Base-by-base conservation (phyloP, 2,797 vertebrate genomes). In the Heterohyrax brucei region DNA sequence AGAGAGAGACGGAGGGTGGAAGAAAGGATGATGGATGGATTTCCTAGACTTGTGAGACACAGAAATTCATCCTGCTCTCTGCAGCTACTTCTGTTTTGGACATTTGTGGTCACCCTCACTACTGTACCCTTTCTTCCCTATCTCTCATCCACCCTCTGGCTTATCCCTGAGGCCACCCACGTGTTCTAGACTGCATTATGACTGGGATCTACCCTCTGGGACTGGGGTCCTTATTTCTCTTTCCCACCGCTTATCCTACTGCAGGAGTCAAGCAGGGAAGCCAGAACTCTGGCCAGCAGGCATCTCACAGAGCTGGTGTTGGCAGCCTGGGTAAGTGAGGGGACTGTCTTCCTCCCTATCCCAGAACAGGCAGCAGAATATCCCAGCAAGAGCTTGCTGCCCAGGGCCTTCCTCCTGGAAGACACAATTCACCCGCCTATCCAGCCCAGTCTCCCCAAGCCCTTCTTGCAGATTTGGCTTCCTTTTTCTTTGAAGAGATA, bases 121-220 rank as follows among this genome's bases (percentile, higher is more conserved):
- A 30, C 53, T 30, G 13, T 50, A 39, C 5, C 30, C 39, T 61
- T 28, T 39, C 0, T 1, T 16, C 48, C 3, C 16, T 0, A 3
- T 18, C 26, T 89, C 39, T 87, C 10, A 56, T 4, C 50, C 5
- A 62, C 33, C 24, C 77, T 83, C 4, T 56, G 3, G 39, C 9
- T 46, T 91, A 56, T 66, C 12, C 22, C n/a, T 61, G n/a, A 94
- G 53, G 21, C n/a, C 39, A 88, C 1, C 19, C 28, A 18, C 10
- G 56, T 53, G 72, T 89, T 50, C 73, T 48, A 46, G 44, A 53
- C 46, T 28, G 8, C 70, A n/a, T 59, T 72, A 46, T 30, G 33
- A 3, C 4, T 2, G 30, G 46, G 18, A 24, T 21, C 68, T 33
- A 24, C 1, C 28, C 18, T 33, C 64, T 30, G 26, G 61, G 19